phyloP scores from a whole-genome alignment of 1,140 invertebrate species.

The Ephestia elutella region DNA sequence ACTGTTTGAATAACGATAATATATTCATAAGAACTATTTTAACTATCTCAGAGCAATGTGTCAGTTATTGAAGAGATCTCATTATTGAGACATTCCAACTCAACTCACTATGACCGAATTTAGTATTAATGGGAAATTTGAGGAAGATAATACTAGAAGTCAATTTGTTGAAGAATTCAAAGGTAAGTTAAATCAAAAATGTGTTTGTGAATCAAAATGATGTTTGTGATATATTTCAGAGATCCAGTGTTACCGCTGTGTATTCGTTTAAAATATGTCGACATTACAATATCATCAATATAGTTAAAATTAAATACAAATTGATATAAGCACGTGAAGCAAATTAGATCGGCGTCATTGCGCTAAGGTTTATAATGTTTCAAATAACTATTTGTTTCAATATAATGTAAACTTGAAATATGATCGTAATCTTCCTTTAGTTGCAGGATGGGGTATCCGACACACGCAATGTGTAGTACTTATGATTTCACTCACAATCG shows the following conservation, averaged over 20 bases:
- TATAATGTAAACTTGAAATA: too few species aligned
- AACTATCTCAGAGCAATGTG: background rate
- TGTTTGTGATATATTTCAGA: background rate
- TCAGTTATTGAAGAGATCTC: background rate
- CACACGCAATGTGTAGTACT: slow-evolving; percentile 80
- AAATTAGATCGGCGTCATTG: too few species aligned
- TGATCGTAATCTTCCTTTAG: slow-evolving; percentile 13
- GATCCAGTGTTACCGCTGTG: too few species aligned
- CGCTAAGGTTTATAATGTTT: too few species aligned
- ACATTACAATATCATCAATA: too few species aligned
- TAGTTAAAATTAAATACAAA: too few species aligned
- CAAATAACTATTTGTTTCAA: too few species aligned
- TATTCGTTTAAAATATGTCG: too few species aligned
- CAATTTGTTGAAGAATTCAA: background rate
- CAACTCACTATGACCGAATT: background rate
- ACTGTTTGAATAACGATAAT: background rate
- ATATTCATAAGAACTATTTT: background rate
- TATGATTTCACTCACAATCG: slow-evolving; percentile 78
- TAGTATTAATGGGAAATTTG: background rate
- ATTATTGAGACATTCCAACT: too few species aligned
- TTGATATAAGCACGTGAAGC: too few species aligned
- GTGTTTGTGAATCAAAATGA: background rate
- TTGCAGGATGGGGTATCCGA: slow-evolving; percentile 60
- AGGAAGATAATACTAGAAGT: background rate
- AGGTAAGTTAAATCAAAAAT: background rate